Evolutionary conservation across 2,888 invertebrate species (phyloP).

Genomic region (Xestoiulus laeticollis): DNA sequence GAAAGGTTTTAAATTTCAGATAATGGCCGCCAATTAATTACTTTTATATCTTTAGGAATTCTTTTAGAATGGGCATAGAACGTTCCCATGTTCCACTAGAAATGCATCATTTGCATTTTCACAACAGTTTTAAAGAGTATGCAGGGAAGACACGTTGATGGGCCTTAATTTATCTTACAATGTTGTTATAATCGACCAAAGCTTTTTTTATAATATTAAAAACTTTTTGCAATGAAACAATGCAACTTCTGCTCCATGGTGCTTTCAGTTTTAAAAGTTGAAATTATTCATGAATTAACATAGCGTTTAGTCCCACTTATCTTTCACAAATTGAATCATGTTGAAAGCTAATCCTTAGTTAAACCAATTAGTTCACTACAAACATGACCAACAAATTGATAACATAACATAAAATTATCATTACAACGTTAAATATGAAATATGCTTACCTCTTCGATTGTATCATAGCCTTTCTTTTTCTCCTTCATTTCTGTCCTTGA

Average conservation of each 20-base stretch:
- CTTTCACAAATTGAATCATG: too few relatives aligned
- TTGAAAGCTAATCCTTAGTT: too few relatives aligned
- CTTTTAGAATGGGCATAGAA: background rate
- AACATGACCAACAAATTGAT: too few relatives aligned
- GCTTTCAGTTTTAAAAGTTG: too few relatives aligned
- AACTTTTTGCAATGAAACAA: too few relatives aligned
- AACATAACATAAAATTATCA: background rate
- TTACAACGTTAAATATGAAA: background rate
- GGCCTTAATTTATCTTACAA: too few relatives aligned
- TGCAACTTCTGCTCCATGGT: too few relatives aligned
- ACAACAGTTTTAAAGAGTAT: background rate
- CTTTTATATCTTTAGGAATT: background rate
- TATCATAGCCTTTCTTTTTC: conserved; percentile 55
- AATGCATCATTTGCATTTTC: conserved; percentile 20
- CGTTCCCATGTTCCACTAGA: background rate
- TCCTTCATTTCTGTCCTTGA: conserved; percentile 50
- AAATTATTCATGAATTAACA: too few relatives aligned
- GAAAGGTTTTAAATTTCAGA: conserved; percentile 49
- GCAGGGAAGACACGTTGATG: background rate
- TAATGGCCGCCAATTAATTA: conserved; percentile 11
- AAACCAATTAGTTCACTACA: too few relatives aligned
- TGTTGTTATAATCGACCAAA: too few relatives aligned
- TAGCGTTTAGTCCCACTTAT: too few relatives aligned
- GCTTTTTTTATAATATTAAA: too few relatives aligned
- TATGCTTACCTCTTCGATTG: conserved; percentile 55